Percentiles rank a stretch among this genome's conserved stretches.
Conservation (phyloP, 2,797 vertebrate genomes). For the Gastrophryne carolinensis region DNA sequence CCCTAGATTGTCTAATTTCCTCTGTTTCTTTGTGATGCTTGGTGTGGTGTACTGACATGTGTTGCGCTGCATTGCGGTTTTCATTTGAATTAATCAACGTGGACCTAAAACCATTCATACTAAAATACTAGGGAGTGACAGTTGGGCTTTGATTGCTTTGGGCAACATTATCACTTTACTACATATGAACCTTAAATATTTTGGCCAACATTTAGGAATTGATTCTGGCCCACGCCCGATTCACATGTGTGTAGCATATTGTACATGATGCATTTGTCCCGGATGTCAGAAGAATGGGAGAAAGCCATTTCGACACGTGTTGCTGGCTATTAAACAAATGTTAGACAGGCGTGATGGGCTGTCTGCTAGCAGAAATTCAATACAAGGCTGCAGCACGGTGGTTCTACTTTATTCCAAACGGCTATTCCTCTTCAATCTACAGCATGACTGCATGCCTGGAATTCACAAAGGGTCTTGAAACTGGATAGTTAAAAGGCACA, state of each 20-base stretch:
- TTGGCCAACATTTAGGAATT: no score
- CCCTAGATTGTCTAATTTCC: no score
- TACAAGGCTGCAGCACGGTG: neutral
- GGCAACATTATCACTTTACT: no score
- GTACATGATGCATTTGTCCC: neutral
- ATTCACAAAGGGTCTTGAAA: slow-evolving; percentile 11
- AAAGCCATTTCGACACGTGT: neutral
- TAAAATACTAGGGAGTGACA: no score
- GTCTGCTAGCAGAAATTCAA: neutral
- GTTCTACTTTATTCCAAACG: neutral
- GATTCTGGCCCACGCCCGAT: no score
- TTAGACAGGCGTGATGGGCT: neutral
- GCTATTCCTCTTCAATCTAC: neutral
- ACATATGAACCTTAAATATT: no score
- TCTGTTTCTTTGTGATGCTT: no score
- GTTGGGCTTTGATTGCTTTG: no score
- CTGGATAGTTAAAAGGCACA: slow-evolving; percentile 8
- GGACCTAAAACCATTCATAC: no score
- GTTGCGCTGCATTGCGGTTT: no score
- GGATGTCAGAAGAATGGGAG: slow-evolving; percentile 8
- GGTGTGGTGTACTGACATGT: no score
- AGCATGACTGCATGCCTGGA: neutral
- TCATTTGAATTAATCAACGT: no score
- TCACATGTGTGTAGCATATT: slow-evolving; percentile 14
- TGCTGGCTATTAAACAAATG: slow-evolving; percentile 15